phyloP scores from a whole-genome alignment of 2,888 invertebrate genomes.

The Molanna angustata region DNA sequence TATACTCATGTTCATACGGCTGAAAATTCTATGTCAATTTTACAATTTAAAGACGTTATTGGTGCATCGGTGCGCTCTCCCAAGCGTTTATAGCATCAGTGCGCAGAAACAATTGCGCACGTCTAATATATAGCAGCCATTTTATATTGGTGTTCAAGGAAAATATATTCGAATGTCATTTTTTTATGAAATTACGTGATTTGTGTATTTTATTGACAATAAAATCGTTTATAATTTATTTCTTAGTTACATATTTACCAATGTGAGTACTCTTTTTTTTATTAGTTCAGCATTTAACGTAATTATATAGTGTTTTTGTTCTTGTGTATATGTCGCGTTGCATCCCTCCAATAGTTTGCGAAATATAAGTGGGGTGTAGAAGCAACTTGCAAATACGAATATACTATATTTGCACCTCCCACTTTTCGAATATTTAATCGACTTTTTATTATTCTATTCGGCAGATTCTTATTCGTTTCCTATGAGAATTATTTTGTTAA shows the following conservation, averaged over 20 bases:
- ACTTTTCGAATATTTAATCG: constrained; percentile 22
- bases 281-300: constrained; percentile 8
- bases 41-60: background rate
- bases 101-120: constrained; percentile 60
- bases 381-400: constrained; percentile 18
- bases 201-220: constrained; percentile 21
- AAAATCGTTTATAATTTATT: constrained; percentile 10
- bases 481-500: no score
- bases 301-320: constrained; percentile 12
- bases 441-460: no score
- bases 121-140: constrained; percentile 59
- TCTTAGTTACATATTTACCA: constrained; percentile 22
- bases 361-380: constrained; percentile 29
- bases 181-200: constrained; percentile 38
- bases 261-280: constrained; percentile 24
- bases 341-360: constrained; percentile 26
- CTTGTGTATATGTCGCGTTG: constrained; percentile 22
- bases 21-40: no score
- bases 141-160: constrained; percentile 58
- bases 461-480: constrained; percentile 6
- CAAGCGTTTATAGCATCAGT: constrained; percentile 59
- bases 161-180: constrained; percentile 59
- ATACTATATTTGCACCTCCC: constrained; percentile 24
- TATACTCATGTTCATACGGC: no score
- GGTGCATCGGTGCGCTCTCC: constrained; percentile 35